phyloP scores from a whole-genome alignment of 2,888 invertebrate species.

The Magallana nippona region DNA sequence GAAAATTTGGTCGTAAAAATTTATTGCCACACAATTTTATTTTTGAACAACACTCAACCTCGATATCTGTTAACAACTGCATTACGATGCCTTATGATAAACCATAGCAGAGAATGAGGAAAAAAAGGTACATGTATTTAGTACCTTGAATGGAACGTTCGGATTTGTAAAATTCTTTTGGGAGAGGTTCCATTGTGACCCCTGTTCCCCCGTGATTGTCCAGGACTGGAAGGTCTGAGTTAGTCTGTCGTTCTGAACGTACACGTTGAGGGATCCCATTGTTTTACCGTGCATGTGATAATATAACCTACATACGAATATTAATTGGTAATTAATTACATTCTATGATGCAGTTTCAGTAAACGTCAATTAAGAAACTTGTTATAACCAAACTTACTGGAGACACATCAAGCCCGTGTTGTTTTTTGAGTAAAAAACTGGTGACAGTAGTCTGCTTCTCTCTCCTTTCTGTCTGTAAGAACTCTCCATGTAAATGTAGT shows the following conservation, averaged over 20 bases:
- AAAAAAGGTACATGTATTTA: no score
- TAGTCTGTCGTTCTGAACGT: conserved; percentile 33
- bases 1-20: no score
- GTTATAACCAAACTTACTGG: conserved; percentile 18
- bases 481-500: conserved; percentile 65
- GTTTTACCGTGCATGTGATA: conserved; percentile 61
- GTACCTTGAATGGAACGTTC: conserved; percentile 21
- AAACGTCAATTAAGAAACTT: neutral
- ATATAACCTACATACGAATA: conserved; percentile 55
- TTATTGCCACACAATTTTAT: neutral
- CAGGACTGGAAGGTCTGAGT: neutral
- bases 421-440: conserved; percentile 25
- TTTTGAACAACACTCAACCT: no score
- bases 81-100: no score
- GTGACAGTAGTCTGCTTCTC: conserved; percentile 54
- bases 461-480: conserved; percentile 57
- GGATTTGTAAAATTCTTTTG: neutral
- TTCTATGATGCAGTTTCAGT: neutral
- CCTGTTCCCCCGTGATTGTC: neutral
- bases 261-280: conserved; percentile 61
- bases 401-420: conserved; percentile 15
- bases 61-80: no score
- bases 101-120: no score
- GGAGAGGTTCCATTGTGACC: neutral
- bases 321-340: neutral